Conservation (phyloP, 2,797 vertebrate species). For the Hafferia zeledoni region DNA sequence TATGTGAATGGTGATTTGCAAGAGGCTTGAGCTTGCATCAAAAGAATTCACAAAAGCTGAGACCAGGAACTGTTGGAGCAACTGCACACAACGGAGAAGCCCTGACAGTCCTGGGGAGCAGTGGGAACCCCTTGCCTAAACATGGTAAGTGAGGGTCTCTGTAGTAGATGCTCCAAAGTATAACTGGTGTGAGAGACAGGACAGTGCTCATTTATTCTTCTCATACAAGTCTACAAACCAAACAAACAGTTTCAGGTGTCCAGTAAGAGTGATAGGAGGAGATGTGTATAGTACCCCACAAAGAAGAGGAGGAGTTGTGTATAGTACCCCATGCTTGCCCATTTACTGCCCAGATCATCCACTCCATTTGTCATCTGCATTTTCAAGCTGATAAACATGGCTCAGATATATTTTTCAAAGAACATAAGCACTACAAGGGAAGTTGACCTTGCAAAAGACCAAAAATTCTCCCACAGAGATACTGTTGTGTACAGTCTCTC, state of each 20-base stretch:
- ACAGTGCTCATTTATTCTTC: neutral
- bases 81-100: neutral
- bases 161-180: neutral
- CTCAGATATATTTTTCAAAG: neutral
- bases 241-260: neutral
- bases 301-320: fast-evolving
- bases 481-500: neutral
- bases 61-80: neutral
- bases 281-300: too few species aligned
- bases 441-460: neutral
- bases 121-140: fast-evolving
- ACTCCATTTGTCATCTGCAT: neutral
- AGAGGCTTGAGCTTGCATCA: neutral
- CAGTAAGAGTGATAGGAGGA: neutral
- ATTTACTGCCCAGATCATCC: neutral
- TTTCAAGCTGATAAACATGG: neutral
- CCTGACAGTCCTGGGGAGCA: neutral
- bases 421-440: neutral
- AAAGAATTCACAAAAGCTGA: neutral
- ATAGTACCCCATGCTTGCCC: neutral
- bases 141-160: neutral
- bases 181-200: neutral
- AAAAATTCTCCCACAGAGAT: neutral
- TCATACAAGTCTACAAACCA: neutral
- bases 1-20: neutral